Base-by-base conservation (phyloP, 2,797 vertebrate species). In the Micrastur ruficollis region DNA sequence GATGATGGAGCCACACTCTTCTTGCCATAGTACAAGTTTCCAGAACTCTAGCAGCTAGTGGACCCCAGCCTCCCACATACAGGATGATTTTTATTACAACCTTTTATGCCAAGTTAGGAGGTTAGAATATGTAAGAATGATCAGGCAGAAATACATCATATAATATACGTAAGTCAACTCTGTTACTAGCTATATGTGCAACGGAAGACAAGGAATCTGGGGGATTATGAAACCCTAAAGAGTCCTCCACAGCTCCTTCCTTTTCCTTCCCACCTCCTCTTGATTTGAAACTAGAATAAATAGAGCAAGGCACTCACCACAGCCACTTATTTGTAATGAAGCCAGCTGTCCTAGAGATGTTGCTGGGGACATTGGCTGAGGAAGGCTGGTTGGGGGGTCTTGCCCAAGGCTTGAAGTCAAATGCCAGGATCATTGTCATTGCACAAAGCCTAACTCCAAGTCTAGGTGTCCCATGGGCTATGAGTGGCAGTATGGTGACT, bases 151-250 rank as follows among this genome's bases (percentile, higher is more conserved):
- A 58, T 53, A 42, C 4, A 29, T 75, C 31, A 16, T 1, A 1
- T 14, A 31, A 22, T 14, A 22, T 8, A 12, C 0, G 0, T 11
- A 31, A 47, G 4, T 14, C 46, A 71, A 3, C 26, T 59, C 46
- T 31, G 9, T 46, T 42, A 26, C 26, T 65, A n/a, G 12, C 17
- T 61, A 6, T 14, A 20, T 8, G 50, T 59, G 61, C 55, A 63
- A 40, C 7, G n/a, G 44, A 46, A 83, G 38, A 36, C 16, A 52
- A 62, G 18, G 38, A 87, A 32, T 12, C 16, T 8, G 15, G 26
- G 25, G n/a, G 15, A 23, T 27, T 73, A 14, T 31, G 26, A 49
- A 25, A 53, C 16, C 22, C 25, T 29, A 23, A 13, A 47, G 25
- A 80, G 21, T 52, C 21, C 26, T 47, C n/a, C n/a, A 32, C 29